These are phyloP conservation scores for Lathronympha strigana DNA, from an alignment of 2,888 invertebrate species.

Conservation along the genomic window DNA sequence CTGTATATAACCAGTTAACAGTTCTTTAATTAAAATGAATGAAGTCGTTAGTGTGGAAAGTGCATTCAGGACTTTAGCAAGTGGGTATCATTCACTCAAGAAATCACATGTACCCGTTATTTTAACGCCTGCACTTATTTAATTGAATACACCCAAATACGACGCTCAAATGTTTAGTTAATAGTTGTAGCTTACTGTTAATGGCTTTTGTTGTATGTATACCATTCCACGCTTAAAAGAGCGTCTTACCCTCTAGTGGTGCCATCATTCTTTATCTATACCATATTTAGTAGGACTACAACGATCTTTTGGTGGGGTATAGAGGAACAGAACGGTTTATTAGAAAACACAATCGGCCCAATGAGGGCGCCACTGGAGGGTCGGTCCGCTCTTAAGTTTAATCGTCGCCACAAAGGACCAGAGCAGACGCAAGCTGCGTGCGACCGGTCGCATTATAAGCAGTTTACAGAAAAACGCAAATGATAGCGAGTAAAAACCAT, in stretches of 20 bases:
- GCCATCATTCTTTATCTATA: too few relatives aligned
- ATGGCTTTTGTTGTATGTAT: background rate
- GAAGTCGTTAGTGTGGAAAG: constrained; percentile 11
- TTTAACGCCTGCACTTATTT: constrained; percentile 18
- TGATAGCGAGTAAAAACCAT: constrained; percentile 28
- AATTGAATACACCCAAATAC: constrained; percentile 9
- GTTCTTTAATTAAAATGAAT: constrained; percentile 8
- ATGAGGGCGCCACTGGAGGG: too few relatives aligned
- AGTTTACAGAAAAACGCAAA: constrained; percentile 44
- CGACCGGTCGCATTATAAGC: constrained; percentile 34
- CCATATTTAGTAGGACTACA: too few relatives aligned
- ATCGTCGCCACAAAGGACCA: constrained; percentile 22
- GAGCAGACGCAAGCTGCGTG: constrained; percentile 31
- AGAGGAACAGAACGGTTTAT: too few relatives aligned
- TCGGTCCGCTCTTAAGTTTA: too few relatives aligned
- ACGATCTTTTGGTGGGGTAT: too few relatives aligned
- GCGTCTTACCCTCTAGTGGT: too few relatives aligned
- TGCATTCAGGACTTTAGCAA: background rate
- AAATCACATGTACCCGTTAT: constrained; percentile 10
- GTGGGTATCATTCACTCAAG: background rate
- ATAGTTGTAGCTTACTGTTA: background rate
- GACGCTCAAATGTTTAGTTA: background rate
- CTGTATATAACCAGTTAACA: constrained; percentile 3
- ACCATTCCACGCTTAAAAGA: constrained; percentile 8
- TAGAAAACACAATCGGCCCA: too few relatives aligned